Evolutionary conservation across 2,888 invertebrate genomes (phyloP).

Genomic region (Perithous albicinctus): DNA sequence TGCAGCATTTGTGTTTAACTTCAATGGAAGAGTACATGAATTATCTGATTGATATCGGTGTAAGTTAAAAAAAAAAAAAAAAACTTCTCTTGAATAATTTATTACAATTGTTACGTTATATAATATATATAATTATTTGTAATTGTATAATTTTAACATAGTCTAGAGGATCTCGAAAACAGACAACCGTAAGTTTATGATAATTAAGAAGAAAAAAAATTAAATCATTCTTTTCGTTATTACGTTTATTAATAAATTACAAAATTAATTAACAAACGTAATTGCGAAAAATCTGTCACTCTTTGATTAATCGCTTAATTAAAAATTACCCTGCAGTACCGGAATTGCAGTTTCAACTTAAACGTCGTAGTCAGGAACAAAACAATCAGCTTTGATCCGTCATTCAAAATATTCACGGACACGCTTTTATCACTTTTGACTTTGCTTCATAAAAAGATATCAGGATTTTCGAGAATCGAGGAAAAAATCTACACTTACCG

Average conservation of each 20-base stretch:
- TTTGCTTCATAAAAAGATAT: slow-evolving; percentile 90
- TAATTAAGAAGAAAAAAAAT: neutral
- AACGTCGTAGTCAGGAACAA: slow-evolving; percentile 87
- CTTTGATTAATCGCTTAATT: slow-evolving; percentile 43
- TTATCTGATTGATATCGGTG: slow-evolving; percentile 91
- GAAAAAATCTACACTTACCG: slow-evolving; percentile 89
- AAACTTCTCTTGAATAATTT: slow-evolving; percentile 1
- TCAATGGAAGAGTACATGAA: slow-evolving; percentile 92
- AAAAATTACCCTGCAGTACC: slow-evolving; percentile 85
- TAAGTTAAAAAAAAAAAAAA: slow-evolving; percentile 82
- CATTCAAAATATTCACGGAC: slow-evolving; percentile 90
- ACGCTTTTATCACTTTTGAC: slow-evolving; percentile 90
- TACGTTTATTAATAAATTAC: neutral
- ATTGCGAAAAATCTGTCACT: neutral
- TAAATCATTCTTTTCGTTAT: neutral
- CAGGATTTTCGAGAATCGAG: slow-evolving; percentile 91
- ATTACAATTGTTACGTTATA: neutral
- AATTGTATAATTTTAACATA: slow-evolving; percentile 59
- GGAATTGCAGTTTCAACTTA: slow-evolving; percentile 89
- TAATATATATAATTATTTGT: slow-evolving; percentile 11
- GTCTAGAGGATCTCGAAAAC: slow-evolving; percentile 69
- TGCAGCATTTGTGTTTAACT: slow-evolving; percentile 92
- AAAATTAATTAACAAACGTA: neutral
- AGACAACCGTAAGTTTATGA: slow-evolving; percentile 66
- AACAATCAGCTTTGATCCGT: slow-evolving; percentile 90